Conservation (phyloP, 2,113 vertebrate genomes). For the Vicugna pacos region DNA sequence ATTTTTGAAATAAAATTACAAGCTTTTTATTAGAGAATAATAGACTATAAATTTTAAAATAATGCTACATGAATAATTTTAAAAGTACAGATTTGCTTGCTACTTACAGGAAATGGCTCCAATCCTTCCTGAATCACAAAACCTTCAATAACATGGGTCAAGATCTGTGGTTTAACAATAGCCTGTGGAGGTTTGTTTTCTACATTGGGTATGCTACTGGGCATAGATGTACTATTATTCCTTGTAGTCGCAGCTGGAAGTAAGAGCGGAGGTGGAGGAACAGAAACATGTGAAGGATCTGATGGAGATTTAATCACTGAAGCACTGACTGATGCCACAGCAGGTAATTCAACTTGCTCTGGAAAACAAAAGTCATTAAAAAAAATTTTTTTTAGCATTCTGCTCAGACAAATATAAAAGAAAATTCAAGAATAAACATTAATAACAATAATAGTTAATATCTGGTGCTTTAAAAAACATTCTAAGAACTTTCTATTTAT, state of each 20-base stretch:
- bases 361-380: constrained; percentile 43
- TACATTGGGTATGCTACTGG: constrained; percentile 88
- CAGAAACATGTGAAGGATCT: constrained; percentile 89
- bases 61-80: not conserved
- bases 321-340: constrained; percentile 88
- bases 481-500: constrained; percentile 1
- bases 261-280: constrained; percentile 89
- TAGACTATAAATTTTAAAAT: not conserved
- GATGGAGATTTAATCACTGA: constrained; percentile 91
- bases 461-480: not conserved
- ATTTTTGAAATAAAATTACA: not conserved
- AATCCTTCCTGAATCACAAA: constrained; percentile 99
- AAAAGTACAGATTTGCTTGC: constrained; percentile 43
- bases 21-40: constrained; percentile 21
- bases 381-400: constrained; percentile 48
- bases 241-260: constrained; percentile 90
- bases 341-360: constrained; percentile 88
- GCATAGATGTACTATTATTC: constrained; percentile 88
- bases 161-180: constrained; percentile 93
- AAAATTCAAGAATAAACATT: not conserved
- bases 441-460: not conserved
- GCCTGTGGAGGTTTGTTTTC: constrained; percentile 92
- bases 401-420: constrained; percentile 13
- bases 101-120: constrained; percentile 95
- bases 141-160: constrained; percentile 98